Base-by-base conservation (phyloP, 1,140 invertebrate genomes). In the Gonatopus flavifemur region DNA sequence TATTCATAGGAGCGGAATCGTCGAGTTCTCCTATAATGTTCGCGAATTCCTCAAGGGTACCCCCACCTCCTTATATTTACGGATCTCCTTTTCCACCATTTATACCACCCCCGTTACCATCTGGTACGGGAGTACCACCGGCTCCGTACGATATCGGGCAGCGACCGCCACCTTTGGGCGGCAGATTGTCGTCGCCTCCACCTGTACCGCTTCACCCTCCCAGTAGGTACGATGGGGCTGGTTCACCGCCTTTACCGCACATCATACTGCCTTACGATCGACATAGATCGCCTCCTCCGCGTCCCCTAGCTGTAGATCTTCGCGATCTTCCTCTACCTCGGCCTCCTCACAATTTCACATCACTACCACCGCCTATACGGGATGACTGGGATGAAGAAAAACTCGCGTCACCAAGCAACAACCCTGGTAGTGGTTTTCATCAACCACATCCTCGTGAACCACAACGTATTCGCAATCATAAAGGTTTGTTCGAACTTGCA, bases 171-270 rank as follows among this genome's bases (percentile, higher is more conserved):
- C 84, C 85, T 9, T 57, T 86, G 4, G 78, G 79, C 18, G 84
- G 84, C 4, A 75, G 85, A 41, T 74, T 86, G 66, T 84, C 84
- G 4, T 86, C 85, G 3, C 84, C 84, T 3, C 83, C 83, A 16
- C 83, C 83, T 6, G 66, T 69, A 49, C 44, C 46, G 28, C 39
- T 25, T 19, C 49, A 28, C 13, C 50, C 53, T 25, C 30, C 43
- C 7, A 49, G 56, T 3, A 66, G 66, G 49, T 70, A 70, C 16
- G 61, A 69, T 2, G 54, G 50, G 33, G 41, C 56, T 18, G 42
- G 59, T 42, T 69, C 69, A 0, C 65, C 66, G 9, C 66, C 73
- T n/a, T 64, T 65, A 3, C 69, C 62, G n/a, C 63, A 67, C 24
- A 39, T 67, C 12, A 52, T 62, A 40, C 59, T 60, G 12, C 58